Percentiles rank a stretch among this genome's conserved stretches.
Evolutionary conservation across 2,888 invertebrate species (phyloP).

Genomic region (Andrena bicolor): DNA sequence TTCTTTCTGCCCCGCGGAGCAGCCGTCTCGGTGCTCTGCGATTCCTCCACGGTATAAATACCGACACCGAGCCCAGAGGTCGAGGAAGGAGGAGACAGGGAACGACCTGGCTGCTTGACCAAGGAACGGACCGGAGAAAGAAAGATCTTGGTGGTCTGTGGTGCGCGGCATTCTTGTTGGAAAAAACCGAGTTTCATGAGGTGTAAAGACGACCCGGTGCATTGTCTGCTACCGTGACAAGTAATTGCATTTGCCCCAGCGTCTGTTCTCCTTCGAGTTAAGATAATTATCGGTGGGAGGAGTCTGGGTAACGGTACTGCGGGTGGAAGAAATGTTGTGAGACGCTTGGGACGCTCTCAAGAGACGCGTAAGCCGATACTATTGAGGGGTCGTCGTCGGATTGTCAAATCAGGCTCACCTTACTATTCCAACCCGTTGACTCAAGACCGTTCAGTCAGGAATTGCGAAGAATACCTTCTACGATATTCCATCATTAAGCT

Average conservation of each 20-base stretch:
- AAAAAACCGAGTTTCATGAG: slow-evolving; percentile 64
- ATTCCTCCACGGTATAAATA: slow-evolving; percentile 76
- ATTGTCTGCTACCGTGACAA: slow-evolving; percentile 28
- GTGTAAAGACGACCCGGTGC: slow-evolving; percentile 54
- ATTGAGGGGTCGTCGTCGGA: no score
- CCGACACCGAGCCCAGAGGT: slow-evolving; percentile 68
- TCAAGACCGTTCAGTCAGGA: no score
- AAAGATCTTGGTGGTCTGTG: slow-evolving; percentile 61
- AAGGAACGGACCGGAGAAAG: slow-evolving; percentile 35
- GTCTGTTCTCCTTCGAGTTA: background rate
- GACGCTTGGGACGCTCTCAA: no score
- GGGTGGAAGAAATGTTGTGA: background rate
- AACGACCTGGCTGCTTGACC: slow-evolving; percentile 25
- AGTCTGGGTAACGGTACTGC: background rate
- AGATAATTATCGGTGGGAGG: slow-evolving; percentile 23
- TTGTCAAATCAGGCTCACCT: no score
- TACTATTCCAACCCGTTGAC: no score
- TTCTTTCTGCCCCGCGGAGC: slow-evolving; percentile 76
- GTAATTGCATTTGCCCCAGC: slow-evolving; percentile 74
- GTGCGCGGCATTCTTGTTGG: slow-evolving; percentile 45
- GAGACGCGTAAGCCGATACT: no score
- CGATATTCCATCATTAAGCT: background rate
- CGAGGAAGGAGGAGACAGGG: slow-evolving; percentile 28
- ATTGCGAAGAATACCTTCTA: no score
- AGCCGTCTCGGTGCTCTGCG: slow-evolving; percentile 71